Evolutionary conservation across 2,113 vertebrate species (phyloP).

Genomic region (Blennius ocellaris): DNA sequence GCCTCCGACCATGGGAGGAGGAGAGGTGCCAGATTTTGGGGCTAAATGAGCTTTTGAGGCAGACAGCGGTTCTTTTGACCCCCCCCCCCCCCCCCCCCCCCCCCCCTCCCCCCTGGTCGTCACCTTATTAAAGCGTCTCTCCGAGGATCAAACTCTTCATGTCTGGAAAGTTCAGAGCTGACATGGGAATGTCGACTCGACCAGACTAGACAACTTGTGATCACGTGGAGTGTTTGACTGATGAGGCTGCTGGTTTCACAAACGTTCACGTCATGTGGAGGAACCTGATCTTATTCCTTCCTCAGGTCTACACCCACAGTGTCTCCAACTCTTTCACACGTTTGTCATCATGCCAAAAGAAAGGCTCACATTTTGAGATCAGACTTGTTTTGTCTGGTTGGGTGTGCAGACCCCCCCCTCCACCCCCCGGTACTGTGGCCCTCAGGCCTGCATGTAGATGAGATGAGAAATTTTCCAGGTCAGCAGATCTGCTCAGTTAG

Average conservation of each 20-base stretch:
- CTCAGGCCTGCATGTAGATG: constrained; percentile 43
- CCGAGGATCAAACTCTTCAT: constrained; percentile 22
- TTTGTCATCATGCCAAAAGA: constrained; percentile 5
- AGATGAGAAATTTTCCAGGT: constrained; percentile 73
- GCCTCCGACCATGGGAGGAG: constrained; percentile 54
- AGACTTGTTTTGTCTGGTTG: constrained; percentile 15
- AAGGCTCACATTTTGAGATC: constrained; percentile 19
- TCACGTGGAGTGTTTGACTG: constrained; percentile 8
- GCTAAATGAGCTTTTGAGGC: constrained; percentile 59
- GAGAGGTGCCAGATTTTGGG: constrained; percentile 53
- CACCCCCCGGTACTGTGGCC: constrained; percentile 19
- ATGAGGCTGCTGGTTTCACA: neutral
- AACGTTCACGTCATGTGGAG: no score
- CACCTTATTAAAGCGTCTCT: constrained; percentile 56
- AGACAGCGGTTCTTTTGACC: constrained; percentile 58
- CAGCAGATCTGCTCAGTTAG: constrained; percentile 61
- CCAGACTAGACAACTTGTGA: neutral
- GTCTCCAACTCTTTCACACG: neutral
- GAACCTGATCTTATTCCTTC: neutral
- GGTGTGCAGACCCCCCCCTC: neutral
- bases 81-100: neutral
- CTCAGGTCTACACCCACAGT: neutral
- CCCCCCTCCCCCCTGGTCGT: neutral
- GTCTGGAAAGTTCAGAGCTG: neutral
- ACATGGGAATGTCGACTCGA: constrained; percentile 9